Percentiles rank a stretch among this genome's conserved stretches.
These are phyloP conservation scores for Danionella dracula DNA, from an alignment of 2,797 vertebrate genomes.

Conservation along the genomic window DNA sequence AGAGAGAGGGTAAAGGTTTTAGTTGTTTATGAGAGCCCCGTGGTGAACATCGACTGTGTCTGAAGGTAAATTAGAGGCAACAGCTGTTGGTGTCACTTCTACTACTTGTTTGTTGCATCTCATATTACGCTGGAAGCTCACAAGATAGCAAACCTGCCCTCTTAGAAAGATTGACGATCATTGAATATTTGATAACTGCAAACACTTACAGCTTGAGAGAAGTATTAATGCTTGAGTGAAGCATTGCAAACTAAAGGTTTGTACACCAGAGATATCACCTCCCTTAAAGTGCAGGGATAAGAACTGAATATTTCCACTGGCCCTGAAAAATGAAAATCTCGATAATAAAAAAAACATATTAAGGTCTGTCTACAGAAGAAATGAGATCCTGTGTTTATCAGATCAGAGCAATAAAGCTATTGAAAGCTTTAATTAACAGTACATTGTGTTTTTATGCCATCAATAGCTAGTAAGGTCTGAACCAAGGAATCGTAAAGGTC, in stretches of 20 bases:
- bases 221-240: not conserved
- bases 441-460: too few relatives aligned
- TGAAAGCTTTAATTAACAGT: too few relatives aligned
- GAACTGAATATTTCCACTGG: not conserved
- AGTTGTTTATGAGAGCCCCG: conserved; percentile 25
- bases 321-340: not conserved
- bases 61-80: conserved; percentile 18
- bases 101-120: conserved; percentile 62
- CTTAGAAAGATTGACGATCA: not conserved
- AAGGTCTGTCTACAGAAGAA: too few relatives aligned
- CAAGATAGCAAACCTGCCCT: conserved; percentile 15
- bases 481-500: too few relatives aligned
- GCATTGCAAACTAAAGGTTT: not conserved
- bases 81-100: conserved; percentile 71
- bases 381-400: too few relatives aligned
- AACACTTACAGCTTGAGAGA: not conserved
- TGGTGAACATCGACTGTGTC: conserved; percentile 26
- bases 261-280: too few relatives aligned
- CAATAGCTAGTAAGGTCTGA: too few relatives aligned
- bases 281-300: not conserved
- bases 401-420: too few relatives aligned
- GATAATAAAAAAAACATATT: too few relatives aligned
- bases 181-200: not conserved
- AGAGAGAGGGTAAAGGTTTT: too few relatives aligned
- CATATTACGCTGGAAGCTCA: conserved; percentile 56